Conservation (phyloP, 2,888 invertebrate genomes). For the Drosophila engyochracea region DNA sequence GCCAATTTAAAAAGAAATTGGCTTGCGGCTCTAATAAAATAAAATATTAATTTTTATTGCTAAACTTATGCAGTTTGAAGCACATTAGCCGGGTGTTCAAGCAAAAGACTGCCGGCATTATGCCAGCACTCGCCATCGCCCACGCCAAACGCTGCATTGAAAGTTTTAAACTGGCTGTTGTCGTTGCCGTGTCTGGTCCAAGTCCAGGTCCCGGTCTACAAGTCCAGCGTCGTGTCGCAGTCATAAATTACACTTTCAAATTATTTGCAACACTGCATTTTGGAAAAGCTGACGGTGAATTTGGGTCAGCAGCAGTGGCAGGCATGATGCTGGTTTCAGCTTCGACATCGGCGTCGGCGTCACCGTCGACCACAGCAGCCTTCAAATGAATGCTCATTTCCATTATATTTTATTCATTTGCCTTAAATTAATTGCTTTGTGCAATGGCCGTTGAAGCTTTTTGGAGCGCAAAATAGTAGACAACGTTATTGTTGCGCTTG, state of each 20-base stretch:
- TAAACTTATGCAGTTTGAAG: not conserved
- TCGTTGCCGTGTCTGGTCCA: conserved; percentile 27
- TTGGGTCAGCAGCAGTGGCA: conserved; percentile 51
- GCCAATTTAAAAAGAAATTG: conserved; percentile 15
- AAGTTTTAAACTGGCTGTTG: conserved; percentile 47
- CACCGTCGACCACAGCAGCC: conserved; percentile 45
- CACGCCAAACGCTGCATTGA: conserved; percentile 37
- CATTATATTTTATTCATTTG: conserved; percentile 65
- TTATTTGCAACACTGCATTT: conserved; percentile 63
- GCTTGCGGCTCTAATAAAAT: not conserved
- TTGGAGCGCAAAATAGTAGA: conserved; percentile 60
- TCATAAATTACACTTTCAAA: conserved; percentile 72
- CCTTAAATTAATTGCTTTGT: conserved; percentile 62
- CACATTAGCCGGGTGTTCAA: conserved; percentile 17
- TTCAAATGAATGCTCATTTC: conserved; percentile 59
- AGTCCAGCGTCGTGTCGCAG: conserved; percentile 58
- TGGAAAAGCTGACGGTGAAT: conserved; percentile 61
- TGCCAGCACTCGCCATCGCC: conserved; percentile 26
- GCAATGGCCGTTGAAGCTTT: conserved; percentile 56
- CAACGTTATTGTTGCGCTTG: conserved; percentile 37
- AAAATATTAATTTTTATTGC: conserved; percentile 3
- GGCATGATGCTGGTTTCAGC: conserved; percentile 4
- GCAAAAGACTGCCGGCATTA: conserved; percentile 22
- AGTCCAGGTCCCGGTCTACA: conserved; percentile 37
- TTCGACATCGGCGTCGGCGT: conserved; percentile 6